phyloP scores from a whole-genome alignment of 2,888 invertebrate genomes.

The Nymphalis c-album region DNA sequence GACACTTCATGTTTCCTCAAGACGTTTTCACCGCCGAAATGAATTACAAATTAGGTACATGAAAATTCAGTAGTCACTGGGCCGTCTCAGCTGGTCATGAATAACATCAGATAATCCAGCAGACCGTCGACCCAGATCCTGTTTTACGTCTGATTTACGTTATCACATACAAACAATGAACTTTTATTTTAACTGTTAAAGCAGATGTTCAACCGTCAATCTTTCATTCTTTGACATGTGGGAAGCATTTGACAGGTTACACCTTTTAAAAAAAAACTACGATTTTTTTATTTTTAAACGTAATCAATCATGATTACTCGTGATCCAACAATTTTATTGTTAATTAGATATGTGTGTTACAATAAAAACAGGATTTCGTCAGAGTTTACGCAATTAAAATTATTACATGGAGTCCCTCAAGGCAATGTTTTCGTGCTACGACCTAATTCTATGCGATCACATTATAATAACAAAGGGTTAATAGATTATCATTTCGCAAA shows the following conservation, averaged over 20 bases:
- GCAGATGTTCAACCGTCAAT: slow-evolving; percentile 59
- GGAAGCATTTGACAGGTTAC: slow-evolving; percentile 53
- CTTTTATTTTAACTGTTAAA: slow-evolving; percentile 43
- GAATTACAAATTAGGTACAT: too few species aligned
- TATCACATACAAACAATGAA: slow-evolving; percentile 42
- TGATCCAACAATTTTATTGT: neutral
- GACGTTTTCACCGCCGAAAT: too few species aligned
- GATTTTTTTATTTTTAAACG: neutral
- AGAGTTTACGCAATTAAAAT: neutral
- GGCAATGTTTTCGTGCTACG: neutral
- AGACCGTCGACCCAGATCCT: slow-evolving; percentile 57
- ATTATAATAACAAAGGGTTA: neutral
- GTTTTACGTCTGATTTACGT: slow-evolving; percentile 57
- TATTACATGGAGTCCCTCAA: neutral
- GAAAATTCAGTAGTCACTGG: neutral
- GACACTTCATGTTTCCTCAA: too few species aligned
- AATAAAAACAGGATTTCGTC: neutral
- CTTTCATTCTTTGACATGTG: slow-evolving; percentile 48
- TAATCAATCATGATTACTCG: neutral
- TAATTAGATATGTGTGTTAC: neutral
- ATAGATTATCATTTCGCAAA: neutral
- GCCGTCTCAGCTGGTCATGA: slow-evolving; percentile 9
- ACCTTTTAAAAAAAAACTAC: slow-evolving; percentile 44
- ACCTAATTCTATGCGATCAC: neutral
- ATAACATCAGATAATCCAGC: slow-evolving; percentile 42